These are phyloP conservation scores for Anguilla obscura DNA, from an alignment of 2,797 vertebrate genomes.

Conservation along the genomic window DNA sequence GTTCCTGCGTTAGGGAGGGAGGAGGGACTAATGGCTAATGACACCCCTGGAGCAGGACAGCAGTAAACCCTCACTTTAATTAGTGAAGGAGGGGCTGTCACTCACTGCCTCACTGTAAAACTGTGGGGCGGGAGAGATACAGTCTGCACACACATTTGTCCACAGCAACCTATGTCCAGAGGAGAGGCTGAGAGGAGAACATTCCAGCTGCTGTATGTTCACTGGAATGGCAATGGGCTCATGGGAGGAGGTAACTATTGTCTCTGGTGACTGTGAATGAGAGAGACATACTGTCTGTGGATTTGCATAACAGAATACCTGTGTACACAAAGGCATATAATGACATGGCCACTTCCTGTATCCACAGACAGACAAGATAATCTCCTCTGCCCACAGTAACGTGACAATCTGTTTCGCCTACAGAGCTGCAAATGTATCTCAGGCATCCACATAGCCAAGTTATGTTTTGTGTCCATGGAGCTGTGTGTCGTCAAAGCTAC, in stretches of 20 bases:
- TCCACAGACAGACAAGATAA: too few species aligned
- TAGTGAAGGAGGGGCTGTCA: slow-evolving; percentile 9
- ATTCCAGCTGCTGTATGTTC: neutral
- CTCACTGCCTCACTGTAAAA: neutral
- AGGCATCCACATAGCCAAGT: too few species aligned
- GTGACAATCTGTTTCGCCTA: too few species aligned
- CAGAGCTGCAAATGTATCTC: too few species aligned
- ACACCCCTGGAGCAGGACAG: slow-evolving; percentile 32
- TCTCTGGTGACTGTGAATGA: neutral
- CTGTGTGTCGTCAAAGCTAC: too few species aligned
- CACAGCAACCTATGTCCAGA: neutral
- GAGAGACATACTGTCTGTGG: neutral
- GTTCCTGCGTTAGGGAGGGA: slow-evolving; percentile 27
- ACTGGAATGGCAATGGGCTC: neutral
- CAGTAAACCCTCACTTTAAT: slow-evolving; percentile 21
- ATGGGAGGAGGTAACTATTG: neutral
- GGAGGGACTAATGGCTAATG: slow-evolving; percentile 31
- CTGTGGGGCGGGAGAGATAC: neutral
- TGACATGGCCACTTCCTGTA: too few species aligned
- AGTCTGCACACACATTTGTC: neutral
- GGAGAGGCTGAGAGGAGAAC: neutral
- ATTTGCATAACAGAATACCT: neutral
- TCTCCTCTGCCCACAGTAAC: too few species aligned
- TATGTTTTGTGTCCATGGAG: too few species aligned
- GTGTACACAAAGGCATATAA: too few species aligned